phyloP scores from a whole-genome alignment of 2,888 invertebrate species.

The Athetis lepigone region DNA sequence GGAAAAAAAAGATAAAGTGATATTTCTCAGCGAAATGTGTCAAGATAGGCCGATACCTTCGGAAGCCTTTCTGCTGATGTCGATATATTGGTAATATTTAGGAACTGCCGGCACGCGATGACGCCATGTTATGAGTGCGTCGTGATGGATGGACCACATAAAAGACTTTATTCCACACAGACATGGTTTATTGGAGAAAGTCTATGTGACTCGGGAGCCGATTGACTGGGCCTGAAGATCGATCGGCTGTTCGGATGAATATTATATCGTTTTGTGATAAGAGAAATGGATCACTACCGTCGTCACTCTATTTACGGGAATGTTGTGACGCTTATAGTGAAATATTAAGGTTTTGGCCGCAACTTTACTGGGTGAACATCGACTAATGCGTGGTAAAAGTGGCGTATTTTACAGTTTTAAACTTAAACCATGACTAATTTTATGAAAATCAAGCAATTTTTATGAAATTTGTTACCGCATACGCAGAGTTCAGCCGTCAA shows the following conservation, averaged over 20 bases:
- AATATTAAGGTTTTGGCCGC: no score
- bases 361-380: no score
- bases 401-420: no score
- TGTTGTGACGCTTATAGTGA: neutral
- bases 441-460: no score
- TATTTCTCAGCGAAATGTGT: slow-evolving; percentile 47
- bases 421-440: no score
- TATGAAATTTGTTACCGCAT: no score
- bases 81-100: slow-evolving; percentile 57
- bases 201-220: slow-evolving; percentile 52
- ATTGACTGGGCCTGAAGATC: slow-evolving; percentile 53
- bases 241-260: slow-evolving; percentile 52
- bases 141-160: slow-evolving; percentile 57
- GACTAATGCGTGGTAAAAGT: no score
- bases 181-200: slow-evolving; percentile 59
- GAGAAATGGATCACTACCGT: slow-evolving; percentile 42
- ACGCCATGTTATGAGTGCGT: slow-evolving; percentile 47
- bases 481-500: no score
- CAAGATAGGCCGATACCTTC: slow-evolving; percentile 40
- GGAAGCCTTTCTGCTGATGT: slow-evolving; percentile 34
- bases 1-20: slow-evolving; percentile 47
- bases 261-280: slow-evolving; percentile 51
- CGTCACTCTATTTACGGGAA: slow-evolving; percentile 26
- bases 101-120: slow-evolving; percentile 42
- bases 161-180: slow-evolving; percentile 43